These are phyloP conservation scores for Rhea americana DNA, from an alignment of 2,113 vertebrate genomes.

Conservation along the genomic window DNA sequence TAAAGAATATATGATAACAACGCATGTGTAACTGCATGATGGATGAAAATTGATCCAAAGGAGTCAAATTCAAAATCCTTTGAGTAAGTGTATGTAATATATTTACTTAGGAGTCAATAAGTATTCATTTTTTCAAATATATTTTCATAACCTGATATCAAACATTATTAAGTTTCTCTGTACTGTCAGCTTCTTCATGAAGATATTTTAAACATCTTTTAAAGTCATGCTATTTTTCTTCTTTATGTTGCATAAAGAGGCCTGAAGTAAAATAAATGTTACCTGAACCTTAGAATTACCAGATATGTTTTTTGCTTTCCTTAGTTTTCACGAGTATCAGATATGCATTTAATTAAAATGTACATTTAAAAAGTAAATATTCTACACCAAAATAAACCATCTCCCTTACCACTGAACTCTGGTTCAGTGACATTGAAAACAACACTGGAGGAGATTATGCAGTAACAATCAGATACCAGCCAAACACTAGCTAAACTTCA, in stretches of 20 bases:
- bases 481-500: neutral
- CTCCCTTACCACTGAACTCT: neutral
- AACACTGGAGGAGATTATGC: neutral
- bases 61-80: neutral
- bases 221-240: neutral
- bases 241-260: slow-evolving; percentile 29
- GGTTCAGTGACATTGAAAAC: neutral
- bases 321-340: neutral
- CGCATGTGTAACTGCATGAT: neutral
- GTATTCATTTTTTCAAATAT: neutral
- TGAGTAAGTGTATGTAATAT: neutral
- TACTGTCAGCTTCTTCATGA: neutral
- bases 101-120: neutral
- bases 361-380: neutral
- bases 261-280: neutral
- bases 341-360: neutral
- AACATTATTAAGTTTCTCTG: neutral
- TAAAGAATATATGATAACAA: slow-evolving; percentile 13
- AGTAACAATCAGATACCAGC: neutral
- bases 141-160: neutral
- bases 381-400: neutral
- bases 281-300: neutral
- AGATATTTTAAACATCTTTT: neutral
- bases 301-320: neutral
- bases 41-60: neutral